These are phyloP conservation scores for Loris lydekkerianus DNA, from an alignment of 2,797 vertebrate genomes.

Conservation along the genomic window DNA sequence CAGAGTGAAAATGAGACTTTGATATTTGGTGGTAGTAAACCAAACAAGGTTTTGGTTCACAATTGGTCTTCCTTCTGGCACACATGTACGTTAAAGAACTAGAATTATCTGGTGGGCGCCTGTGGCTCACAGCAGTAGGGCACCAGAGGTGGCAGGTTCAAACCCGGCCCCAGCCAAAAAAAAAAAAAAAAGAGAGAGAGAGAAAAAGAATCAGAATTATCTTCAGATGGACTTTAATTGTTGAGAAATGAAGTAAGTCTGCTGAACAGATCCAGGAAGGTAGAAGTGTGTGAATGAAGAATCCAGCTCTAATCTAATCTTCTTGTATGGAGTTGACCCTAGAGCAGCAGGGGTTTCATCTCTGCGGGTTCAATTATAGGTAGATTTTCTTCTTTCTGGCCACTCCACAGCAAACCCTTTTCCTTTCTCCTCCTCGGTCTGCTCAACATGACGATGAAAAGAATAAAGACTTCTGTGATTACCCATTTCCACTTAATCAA, in stretches of 20 bases:
- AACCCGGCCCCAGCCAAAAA: too few relatives aligned
- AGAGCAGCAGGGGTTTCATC: neutral
- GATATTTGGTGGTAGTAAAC: neutral
- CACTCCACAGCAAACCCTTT: neutral
- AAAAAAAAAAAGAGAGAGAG: too few relatives aligned
- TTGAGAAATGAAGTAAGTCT: neutral
- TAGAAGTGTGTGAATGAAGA: fast-evolving
- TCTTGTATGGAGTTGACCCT: too few relatives aligned
- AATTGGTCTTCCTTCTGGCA: fast-evolving
- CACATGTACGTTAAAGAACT: neutral
- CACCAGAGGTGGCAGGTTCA: too few relatives aligned
- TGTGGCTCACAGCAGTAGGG: too few relatives aligned
- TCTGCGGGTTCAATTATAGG: neutral
- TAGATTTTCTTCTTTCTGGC: neutral
- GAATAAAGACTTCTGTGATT: neutral
- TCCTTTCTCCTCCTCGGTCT: neutral
- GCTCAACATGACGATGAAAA: neutral
- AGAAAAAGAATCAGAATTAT: neutral
- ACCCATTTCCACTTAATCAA: neutral
- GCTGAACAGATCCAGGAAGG: neutral
- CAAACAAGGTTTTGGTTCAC: too few relatives aligned
- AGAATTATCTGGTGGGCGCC: too few relatives aligned
- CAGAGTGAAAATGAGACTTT: neutral
- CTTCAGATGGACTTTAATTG: neutral
- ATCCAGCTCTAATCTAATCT: neutral